Base-by-base conservation (phyloP, 2,888 invertebrate genomes). In the Agriotes lineatus region DNA sequence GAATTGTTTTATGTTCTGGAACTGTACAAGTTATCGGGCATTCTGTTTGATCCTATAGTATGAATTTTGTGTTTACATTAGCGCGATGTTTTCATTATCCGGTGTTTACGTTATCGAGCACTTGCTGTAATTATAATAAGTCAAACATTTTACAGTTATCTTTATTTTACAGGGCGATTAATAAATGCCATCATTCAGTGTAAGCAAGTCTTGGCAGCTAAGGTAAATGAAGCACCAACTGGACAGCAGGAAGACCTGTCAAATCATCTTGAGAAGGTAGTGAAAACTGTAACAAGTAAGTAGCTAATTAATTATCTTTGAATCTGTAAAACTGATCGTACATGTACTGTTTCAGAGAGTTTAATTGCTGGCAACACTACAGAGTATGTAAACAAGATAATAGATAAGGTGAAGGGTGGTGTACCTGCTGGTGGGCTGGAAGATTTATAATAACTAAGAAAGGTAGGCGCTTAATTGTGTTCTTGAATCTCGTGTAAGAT, bases 361-460 rank as follows among this genome's bases (percentile, higher is more conserved):
- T 92, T 91, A 87, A 94, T 97, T 81, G 97, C 96, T 57, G 97
- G 96, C 59, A 90, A 93, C 78, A 93, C 96, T 52, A 96, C 97
- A 9, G 97, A 97, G 78, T 97, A 94, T 84, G 97, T 98, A 39
- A 97, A 97, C 84, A 91, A 90, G 85, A 91, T 97, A 67, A 86
- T 97, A 84, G 95, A 96, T 68, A 95, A 93, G 82, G 91, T 96
- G 61, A 93, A 90, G 84, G 85, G 88, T 69, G 96, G 96, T 30
- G 90, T 92, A 79, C 88, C 90, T 60, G 90, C 90, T 76, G 93
- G 94, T 74, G 94, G 94, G 59, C 85, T 95, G 72, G 91, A 93
- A 78, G 94, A 94, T 72, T 64, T 73, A 69, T 74, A 74, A 74
- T 64, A 66, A 33, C 33, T 33, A 59, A 56, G 66, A 64, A 64